Evolutionary conservation across 2,888 invertebrate genomes (phyloP).

Genomic region (Crioceris asparagi): DNA sequence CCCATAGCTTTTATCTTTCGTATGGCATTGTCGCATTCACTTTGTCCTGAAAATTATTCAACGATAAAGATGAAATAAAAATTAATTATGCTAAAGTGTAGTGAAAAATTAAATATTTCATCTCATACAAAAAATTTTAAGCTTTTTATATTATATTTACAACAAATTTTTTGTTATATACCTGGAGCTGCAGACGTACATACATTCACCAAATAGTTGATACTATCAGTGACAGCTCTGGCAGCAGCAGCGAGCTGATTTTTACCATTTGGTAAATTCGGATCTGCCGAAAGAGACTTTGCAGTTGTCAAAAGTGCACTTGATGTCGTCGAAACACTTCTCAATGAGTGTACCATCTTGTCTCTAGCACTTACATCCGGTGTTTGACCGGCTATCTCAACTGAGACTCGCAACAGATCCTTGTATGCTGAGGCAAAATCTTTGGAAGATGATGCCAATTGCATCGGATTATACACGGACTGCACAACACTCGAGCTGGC

Average conservation of each 20-base stretch:
- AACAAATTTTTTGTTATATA: too few relatives aligned
- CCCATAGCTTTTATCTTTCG: conserved; percentile 80
- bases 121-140: too few relatives aligned
- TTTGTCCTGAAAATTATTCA: too few relatives aligned
- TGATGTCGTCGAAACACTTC: conserved; percentile 78
- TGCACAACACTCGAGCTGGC: conserved; percentile 76
- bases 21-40: conserved; percentile 93
- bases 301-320: conserved; percentile 78
- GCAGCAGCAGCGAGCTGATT: conserved; percentile 83
- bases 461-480: conserved; percentile 58
- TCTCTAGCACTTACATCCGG: conserved; percentile 58
- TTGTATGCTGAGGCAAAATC: conserved; percentile 70
- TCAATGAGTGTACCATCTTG: conserved; percentile 77
- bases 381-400: conserved; percentile 79
- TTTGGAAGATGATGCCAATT: conserved; percentile 63
- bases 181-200: conserved; percentile 81
- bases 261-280: conserved; percentile 80
- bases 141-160: too few relatives aligned
- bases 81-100: too few relatives aligned
- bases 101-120: too few relatives aligned
- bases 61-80: too few relatives aligned
- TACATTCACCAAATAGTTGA: conserved; percentile 80
- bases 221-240: conserved; percentile 82
- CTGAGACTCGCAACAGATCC: conserved; percentile 63
- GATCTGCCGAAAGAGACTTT: conserved; percentile 82